These are phyloP conservation scores for Callaeas wilsoni DNA, from an alignment of 2,113 vertebrate genomes.

Conservation along the genomic window DNA sequence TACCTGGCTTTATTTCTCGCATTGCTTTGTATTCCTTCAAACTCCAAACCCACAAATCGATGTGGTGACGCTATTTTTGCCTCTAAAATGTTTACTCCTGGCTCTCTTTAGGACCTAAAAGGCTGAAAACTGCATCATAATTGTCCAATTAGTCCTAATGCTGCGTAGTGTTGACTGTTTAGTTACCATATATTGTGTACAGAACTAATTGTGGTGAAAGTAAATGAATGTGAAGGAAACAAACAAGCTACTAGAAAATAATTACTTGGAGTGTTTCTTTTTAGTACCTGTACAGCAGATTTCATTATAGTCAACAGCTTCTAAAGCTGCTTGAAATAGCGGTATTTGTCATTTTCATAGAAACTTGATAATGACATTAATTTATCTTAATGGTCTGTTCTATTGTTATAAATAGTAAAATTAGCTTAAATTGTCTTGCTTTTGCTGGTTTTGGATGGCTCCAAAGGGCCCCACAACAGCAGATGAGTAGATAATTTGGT, in stretches of 20 bases:
- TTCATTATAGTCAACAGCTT: conserved; percentile 99
- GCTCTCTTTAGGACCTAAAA: conserved; percentile 90
- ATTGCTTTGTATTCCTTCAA: conserved; percentile 68
- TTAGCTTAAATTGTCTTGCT: conserved; percentile 99
- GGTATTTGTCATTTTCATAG: conserved; percentile 99
- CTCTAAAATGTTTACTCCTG: conserved; percentile 83
- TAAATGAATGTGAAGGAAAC: conserved; percentile 99
- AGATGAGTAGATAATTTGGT: conserved; percentile 99
- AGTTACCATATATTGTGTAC: conserved; percentile 85
- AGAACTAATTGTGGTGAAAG: conserved; percentile 99
- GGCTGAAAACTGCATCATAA: conserved; percentile 95
- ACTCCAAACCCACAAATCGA: conserved; percentile 58
- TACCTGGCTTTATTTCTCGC: conserved; percentile 27
- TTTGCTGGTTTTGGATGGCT: conserved; percentile 97
- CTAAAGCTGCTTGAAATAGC: conserved; percentile 97
- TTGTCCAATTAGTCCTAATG: conserved; percentile 99
- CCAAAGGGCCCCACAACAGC: conserved; percentile 87
- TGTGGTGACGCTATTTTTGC: conserved; percentile 73
- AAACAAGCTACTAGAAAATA: conserved; percentile 99
- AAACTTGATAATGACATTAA: conserved; percentile 99
- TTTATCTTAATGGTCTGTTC: conserved; percentile 99
- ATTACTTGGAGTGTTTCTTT: conserved; percentile 99
- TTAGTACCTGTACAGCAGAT: conserved; percentile 98
- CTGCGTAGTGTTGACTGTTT: conserved; percentile 85
- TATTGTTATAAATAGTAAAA: conserved; percentile 99